Conservation (phyloP, 2,113 vertebrate species). For the Acrocephalus arundinaceus region DNA sequence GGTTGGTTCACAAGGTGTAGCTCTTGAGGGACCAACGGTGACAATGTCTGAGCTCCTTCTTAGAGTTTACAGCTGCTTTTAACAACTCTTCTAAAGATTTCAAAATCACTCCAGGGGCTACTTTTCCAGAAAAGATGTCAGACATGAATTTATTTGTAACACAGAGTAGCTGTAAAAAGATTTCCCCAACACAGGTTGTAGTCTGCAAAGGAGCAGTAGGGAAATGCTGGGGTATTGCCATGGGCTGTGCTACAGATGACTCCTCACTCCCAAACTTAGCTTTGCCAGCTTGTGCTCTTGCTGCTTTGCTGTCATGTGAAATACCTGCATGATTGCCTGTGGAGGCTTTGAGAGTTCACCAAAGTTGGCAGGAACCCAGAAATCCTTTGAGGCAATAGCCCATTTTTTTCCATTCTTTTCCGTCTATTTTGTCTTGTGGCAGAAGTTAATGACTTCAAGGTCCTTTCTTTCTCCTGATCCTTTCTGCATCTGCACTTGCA, state of each 20-base stretch:
- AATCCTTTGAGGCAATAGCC: not conserved
- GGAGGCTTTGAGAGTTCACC: not conserved
- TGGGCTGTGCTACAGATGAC: not conserved
- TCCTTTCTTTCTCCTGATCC: not conserved
- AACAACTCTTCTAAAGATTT: not conserved
- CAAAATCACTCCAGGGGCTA: not conserved
- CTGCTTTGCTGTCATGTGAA: not conserved
- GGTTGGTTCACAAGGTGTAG: not conserved
- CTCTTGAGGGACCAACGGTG: not conserved
- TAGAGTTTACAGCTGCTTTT: not conserved
- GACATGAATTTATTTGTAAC: constrained; percentile 10
- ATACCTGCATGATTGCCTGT: not conserved
- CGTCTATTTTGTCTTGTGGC: not conserved
- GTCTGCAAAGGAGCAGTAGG: not conserved
- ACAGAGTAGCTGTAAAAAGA: not conserved
- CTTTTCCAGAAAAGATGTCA: not conserved
- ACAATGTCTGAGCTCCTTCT: not conserved
- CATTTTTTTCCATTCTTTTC: not conserved
- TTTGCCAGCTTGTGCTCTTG: not conserved
- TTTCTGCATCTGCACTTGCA: not conserved
- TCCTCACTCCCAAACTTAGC: not conserved
- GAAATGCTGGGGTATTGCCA: not conserved
- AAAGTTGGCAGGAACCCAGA: not conserved
- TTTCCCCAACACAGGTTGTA: not conserved
- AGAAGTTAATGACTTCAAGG: not conserved